These are phyloP conservation scores for Galaxias olidus DNA, from an alignment of 2,797 vertebrate genomes.

Conservation along the genomic window DNA sequence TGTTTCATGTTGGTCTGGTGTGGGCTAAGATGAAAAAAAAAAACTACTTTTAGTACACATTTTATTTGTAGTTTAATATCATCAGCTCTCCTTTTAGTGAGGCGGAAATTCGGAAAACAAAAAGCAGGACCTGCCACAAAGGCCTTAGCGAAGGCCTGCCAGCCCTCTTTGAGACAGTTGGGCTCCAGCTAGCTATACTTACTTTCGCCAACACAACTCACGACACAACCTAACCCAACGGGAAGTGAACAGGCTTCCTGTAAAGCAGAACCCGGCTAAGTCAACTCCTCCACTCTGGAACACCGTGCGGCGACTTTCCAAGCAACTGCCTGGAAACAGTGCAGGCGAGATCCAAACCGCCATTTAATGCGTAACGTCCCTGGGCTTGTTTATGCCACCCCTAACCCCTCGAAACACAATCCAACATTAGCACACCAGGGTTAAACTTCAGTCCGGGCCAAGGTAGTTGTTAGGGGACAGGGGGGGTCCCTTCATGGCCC, in stretches of 20 bases:
- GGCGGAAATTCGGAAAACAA: too few species aligned
- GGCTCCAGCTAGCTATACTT: too few species aligned
- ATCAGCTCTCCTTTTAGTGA: too few species aligned
- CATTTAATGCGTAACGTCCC: slow-evolving; percentile 7
- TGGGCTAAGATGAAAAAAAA: too few species aligned
- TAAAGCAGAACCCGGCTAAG: background rate
- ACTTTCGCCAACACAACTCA: too few species aligned
- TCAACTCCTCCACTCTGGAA: slow-evolving; percentile 14
- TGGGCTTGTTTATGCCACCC: slow-evolving; percentile 1
- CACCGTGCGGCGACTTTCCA: slow-evolving; percentile 22
- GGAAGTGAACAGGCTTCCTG: background rate
- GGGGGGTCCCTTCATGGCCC: slow-evolving; percentile 25
- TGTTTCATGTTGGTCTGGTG: too few species aligned
- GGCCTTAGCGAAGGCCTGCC: too few species aligned
- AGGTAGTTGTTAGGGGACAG: slow-evolving; percentile 5
- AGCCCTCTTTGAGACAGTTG: too few species aligned
- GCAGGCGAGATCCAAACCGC: slow-evolving; percentile 37
- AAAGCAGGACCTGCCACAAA: too few species aligned
- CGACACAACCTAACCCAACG: background rate
- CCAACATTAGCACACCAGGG: background rate
- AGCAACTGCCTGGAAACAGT: slow-evolving; percentile 50
- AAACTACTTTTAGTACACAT: too few species aligned
- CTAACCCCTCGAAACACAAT: slow-evolving; percentile 21
- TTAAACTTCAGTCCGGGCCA: background rate
- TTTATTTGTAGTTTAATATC: too few species aligned